Percentiles rank a stretch among this genome's conserved stretches.
Conservation (phyloP, 2,113 vertebrate genomes). For the Danionella cerebrum region DNA sequence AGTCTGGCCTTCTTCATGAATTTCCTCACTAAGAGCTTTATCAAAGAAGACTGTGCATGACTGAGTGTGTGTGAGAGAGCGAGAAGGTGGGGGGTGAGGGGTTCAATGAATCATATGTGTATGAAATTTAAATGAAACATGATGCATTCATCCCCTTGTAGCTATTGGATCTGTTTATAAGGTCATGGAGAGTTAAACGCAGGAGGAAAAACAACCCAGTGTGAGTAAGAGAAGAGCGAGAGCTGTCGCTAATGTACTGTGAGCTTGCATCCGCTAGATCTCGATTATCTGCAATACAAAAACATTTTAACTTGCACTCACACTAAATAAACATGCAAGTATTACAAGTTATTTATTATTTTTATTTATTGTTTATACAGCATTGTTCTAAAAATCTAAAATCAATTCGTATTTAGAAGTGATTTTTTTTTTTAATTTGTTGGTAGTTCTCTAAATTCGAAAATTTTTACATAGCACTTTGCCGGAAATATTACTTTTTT, state of each 20-base stretch:
- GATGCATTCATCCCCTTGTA: not conserved
- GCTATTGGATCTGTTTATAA: not conserved
- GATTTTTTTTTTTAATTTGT: no score
- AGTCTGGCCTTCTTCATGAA: not conserved
- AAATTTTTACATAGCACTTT: no score
- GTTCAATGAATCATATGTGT: constrained; percentile 4
- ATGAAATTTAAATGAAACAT: constrained; percentile 30
- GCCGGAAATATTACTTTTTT: no score
- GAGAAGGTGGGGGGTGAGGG: not conserved
- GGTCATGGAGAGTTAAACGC: not conserved
- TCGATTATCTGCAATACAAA: no score
- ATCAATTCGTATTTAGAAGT: no score
- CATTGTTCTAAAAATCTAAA: no score
- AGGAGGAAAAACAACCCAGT: not conserved
- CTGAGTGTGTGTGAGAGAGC: not conserved
- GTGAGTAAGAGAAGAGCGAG: not conserved
- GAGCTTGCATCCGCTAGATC: no score
- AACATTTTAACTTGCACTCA: no score
- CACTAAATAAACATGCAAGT: no score
- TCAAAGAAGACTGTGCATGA: not conserved
- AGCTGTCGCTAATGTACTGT: not conserved
- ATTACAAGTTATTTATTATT: no score
- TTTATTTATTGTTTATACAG: no score
- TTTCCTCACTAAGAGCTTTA: not conserved
- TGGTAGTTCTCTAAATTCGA: no score